phyloP scores from a whole-genome alignment of 2,797 vertebrate species.

The Coracias cyanogaster region DNA sequence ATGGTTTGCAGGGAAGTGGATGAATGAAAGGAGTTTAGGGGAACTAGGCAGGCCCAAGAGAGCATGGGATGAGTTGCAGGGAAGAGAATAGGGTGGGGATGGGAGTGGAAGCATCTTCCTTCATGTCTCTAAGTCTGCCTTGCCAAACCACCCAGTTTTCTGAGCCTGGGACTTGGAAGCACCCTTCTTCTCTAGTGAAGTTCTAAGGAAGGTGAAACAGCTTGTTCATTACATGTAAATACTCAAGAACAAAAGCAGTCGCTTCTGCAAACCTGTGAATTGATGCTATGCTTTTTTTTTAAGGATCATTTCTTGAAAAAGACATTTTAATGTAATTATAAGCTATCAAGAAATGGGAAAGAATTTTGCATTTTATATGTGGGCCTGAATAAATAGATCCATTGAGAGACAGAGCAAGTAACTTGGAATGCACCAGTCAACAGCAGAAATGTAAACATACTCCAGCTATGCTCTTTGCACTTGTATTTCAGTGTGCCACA shows the following conservation, averaged over 20 bases:
- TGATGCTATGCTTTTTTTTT: background rate
- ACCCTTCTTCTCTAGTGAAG: background rate
- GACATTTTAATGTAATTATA: background rate
- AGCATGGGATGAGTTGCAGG: background rate
- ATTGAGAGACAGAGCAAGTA: slow-evolving; percentile 9
- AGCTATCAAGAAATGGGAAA: background rate
- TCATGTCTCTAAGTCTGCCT: background rate
- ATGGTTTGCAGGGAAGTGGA: background rate
- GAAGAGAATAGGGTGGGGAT: background rate
- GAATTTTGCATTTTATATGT: background rate
- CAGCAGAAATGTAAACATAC: slow-evolving; percentile 13
- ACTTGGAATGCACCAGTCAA: slow-evolving; percentile 7
- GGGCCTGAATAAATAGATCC: background rate
- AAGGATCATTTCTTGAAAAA: background rate
- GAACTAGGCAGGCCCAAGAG: background rate
- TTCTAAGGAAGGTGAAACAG: background rate
- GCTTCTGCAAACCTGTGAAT: background rate
- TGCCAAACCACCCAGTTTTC: background rate
- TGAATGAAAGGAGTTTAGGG: background rate
- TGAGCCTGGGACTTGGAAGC: background rate
- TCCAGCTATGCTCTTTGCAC: background rate
- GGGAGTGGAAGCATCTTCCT: background rate
- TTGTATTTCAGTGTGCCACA: background rate
- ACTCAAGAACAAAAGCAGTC: background rate
- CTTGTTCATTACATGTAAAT: background rate